Base-by-base conservation (phyloP, 2,888 invertebrate species). In the Scaptomyza polygonia region DNA sequence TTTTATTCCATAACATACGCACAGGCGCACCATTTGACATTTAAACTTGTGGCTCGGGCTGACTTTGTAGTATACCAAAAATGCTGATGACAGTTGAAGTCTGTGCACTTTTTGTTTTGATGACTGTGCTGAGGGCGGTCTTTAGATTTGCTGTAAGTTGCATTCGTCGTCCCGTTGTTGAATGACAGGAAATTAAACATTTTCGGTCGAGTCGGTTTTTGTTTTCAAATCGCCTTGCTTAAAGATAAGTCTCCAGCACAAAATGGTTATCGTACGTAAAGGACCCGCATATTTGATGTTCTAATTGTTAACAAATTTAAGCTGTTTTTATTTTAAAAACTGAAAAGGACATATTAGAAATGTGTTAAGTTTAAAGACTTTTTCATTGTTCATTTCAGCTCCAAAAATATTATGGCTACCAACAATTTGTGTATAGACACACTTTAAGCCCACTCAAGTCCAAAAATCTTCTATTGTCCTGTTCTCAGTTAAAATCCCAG, bases 141-240 rank as follows among this genome's bases (percentile, higher is more conserved):
- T 47, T 36, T 11, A 39, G 40, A 40, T 16, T 39, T 52, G 62
- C 68, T 59, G 65, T 67, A 54, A 61, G 40, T 52, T 49, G 55
- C 57, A 61, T 65, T 68, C 30, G 21, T 11, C 39, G 21, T 11
- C 39, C 30, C 42, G 16, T 42, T 56, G 45, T 44, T 56, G 16
- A 62, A 77, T 66, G 67, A 74, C 69, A 79, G 85, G 85, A 85
- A 85, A 85, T 85, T 86, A 85, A 85, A 86, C 77, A 68, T 76
- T 78, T 85, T 67, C 72, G 65, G 68, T 68, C 61, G 67, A 75
- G 53, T 69, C 30, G 61, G 62, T 68, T 64, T 68, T 67, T 67
- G 67, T 56, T 71, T 64, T 68, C 14, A 34, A n/a, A 36, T 56
- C 36, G 27, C 11, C 40, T 40, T 25, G 67, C 54, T 67, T 59